These are phyloP conservation scores for Drosophila parthenogenetica DNA, from an alignment of 2,888 invertebrate genomes.

Conservation along the genomic window DNA sequence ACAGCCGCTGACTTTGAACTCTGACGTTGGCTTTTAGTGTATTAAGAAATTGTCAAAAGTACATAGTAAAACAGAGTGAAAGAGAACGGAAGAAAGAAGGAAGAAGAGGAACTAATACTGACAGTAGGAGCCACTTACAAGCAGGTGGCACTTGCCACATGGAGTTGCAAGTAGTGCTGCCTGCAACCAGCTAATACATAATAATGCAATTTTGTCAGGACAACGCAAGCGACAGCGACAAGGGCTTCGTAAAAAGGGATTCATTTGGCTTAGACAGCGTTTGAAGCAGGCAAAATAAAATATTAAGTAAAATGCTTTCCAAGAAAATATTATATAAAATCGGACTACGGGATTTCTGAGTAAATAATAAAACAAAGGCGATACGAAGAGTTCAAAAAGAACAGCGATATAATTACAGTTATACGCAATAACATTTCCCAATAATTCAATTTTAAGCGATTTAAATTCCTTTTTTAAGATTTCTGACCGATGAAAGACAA, in stretches of 20 bases:
- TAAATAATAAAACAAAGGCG: neutral
- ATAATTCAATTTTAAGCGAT: no score
- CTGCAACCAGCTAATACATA: constrained; percentile 58
- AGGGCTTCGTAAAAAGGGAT: constrained; percentile 27
- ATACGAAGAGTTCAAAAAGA: neutral
- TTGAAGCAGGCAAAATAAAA: constrained; percentile 10
- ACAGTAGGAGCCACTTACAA: constrained; percentile 43
- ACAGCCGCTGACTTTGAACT: constrained; percentile 71
- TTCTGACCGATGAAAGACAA: no score
- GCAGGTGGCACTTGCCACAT: constrained; percentile 29
- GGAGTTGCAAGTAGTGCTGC: neutral
- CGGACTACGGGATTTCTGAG: neutral
- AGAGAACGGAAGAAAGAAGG: no score
- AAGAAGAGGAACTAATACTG: neutral
- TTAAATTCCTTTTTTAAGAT: no score
- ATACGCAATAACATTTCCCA: neutral
- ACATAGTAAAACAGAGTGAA: no score
- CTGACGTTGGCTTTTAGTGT: constrained; percentile 75
- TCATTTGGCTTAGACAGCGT: constrained; percentile 52
- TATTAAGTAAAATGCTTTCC: neutral
- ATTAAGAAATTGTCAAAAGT: constrained; percentile 61
- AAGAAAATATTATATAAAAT: constrained; percentile 12
- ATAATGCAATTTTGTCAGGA: constrained; percentile 70
- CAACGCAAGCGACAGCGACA: constrained; percentile 48
- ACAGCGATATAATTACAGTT: neutral